Base-by-base conservation (phyloP, 2,888 invertebrate genomes). In the Agrotis ipsilon region DNA sequence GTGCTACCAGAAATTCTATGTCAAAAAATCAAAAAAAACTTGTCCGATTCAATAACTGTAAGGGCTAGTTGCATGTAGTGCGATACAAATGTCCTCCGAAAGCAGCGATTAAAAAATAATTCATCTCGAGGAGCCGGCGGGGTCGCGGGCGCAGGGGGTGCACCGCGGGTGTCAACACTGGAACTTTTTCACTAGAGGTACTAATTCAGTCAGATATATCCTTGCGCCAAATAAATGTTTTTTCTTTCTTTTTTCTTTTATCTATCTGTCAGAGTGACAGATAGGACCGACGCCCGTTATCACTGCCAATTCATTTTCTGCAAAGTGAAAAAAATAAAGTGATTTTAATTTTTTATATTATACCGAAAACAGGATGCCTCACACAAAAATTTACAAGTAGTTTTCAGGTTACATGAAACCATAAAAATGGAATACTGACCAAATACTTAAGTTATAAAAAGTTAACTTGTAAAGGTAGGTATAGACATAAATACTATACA, bases 141-240 rank as follows among this genome's bases (percentile, higher is more conserved):
- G 39, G 39, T 39, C 18, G 19, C 1, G 16, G 18, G 24, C 2
- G 11, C 27, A 5, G 39, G n/a, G 18, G 2, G 9, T 63, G 65
- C 78, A 60, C 70, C 62, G 68, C 62, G 70, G 60, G 63, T 75
- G 82, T 78, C 83, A 85, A 68, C 72, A 77, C 78, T 78, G 70
- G 65, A 75, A 79, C 72, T 60, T 68, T 61, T 82, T 85, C 87
- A 86, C 88, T 87, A 88, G 73, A 75, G 66, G 68, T 75, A 88
- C 85, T 83, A 86, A 88, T 86, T 85, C 68, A n/a, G n/a, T n/a
- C n/a, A n/a, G n/a, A n/a, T n/a, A n/a, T n/a, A n/a, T n/a, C n/a
- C n/a, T n/a, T n/a, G n/a, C n/a, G n/a, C n/a, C n/a, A n/a, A n/a
- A n/a, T n/a, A n/a, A n/a, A n/a, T n/a, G n/a, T n/a, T n/a, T n/a